phyloP scores from a whole-genome alignment of 2,113 vertebrate species.

The Erinaceus europaeus region DNA sequence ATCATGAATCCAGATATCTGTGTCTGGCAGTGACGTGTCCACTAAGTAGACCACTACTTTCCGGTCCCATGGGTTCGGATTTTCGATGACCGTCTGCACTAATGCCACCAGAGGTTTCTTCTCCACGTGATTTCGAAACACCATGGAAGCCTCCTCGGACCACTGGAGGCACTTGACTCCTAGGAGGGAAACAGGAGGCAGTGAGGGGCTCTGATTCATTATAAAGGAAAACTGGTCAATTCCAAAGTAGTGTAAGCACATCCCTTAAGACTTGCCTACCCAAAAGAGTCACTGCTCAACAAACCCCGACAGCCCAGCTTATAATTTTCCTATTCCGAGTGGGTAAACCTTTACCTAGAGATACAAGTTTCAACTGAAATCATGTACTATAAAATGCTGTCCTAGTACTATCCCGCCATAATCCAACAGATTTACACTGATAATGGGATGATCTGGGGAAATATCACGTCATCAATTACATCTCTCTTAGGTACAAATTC shows the following conservation, averaged over 20 bases:
- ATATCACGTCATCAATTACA: background rate
- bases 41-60: slow-evolving; percentile 89
- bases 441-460: background rate
- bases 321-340: background rate
- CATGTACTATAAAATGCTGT: background rate
- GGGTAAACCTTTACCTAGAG: background rate
- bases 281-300: background rate
- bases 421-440: too few species aligned
- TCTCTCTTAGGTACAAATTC: background rate
- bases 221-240: background rate
- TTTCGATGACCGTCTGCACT: slow-evolving; percentile 86
- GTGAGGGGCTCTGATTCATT: background rate
- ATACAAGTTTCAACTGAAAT: background rate
- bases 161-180: slow-evolving; percentile 88
- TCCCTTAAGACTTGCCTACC: background rate
- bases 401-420: too few species aligned
- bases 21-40: slow-evolving; percentile 88
- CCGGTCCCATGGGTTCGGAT: slow-evolving; percentile 84
- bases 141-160: slow-evolving; percentile 92
- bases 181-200: slow-evolving; percentile 71
- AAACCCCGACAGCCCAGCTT: background rate
- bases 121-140: slow-evolving; percentile 96
- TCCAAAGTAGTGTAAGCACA: background rate
- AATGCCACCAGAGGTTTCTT: slow-evolving; percentile 91
- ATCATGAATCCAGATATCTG: slow-evolving; percentile 93